Base-by-base conservation (phyloP, 2,888 invertebrate species). In the Polydesmus complanatus region DNA sequence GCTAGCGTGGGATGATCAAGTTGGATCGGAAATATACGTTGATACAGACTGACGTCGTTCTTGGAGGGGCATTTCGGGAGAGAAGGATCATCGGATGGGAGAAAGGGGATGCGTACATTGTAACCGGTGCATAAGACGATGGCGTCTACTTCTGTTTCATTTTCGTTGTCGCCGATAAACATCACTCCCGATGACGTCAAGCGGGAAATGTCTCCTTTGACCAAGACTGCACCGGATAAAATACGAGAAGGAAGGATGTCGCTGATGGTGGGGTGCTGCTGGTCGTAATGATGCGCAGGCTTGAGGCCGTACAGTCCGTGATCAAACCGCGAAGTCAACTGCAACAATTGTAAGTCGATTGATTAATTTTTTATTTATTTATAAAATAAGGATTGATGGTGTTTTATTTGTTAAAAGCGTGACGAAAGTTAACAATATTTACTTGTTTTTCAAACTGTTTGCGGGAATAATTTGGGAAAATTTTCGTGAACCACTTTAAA, bases 191-290 rank as follows among this genome's bases (percentile, higher is more conserved):
- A 64, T 37, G 63, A 62, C n/a, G 67, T 65, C 63, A 75, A 71
- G 5, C 64, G 27, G 11, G 60, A 58, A 3, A 75, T 67, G 54
- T 73, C 66, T 25, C 71, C 69, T 63, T 70, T 71, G 2, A 74
- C 68, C 54, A 65, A 62, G 3, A 75, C 68, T 3, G 68, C 66
- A 14, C 74, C 75, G 18, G 69, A 71, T 63, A 74, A 70, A 52
- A 77, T 73, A 54, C 75, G 69, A 62, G 73, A 72, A 1, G 76
- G 75, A 2, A 77, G 68, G 54, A 75, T 75, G 66, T 77, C 77
- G 64, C 75, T 75, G 58, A 77, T 72, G 58, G 66, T 66, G 1
- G 65, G 62, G 59, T 73, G 70, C 52, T 70, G 69, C 3, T 68
- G 64, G 22, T 68, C 64, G 26, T 70, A 65, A 58, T 72, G 61